Conservation (phyloP, 2,113 vertebrate species). For the Cyprinodon tularosa region DNA sequence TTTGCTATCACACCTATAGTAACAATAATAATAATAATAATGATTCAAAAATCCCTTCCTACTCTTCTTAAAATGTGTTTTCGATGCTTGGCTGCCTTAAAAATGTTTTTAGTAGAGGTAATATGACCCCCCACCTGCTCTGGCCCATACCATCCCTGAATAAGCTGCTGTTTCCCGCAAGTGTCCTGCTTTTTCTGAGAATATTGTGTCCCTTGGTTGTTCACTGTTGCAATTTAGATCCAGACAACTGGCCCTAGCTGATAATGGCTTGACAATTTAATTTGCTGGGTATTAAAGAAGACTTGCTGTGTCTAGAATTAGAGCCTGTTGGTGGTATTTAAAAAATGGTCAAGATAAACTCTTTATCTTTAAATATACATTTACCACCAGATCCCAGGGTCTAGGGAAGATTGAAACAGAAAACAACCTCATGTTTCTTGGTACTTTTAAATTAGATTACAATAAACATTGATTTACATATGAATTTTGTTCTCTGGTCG, state of each 20-base stretch:
- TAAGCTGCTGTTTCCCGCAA: constrained; percentile 64
- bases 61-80: constrained; percentile 68
- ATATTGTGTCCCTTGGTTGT: constrained; percentile 64
- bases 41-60: constrained; percentile 45
- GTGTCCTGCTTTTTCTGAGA: constrained; percentile 46
- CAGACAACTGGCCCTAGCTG: constrained; percentile 72
- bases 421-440: constrained; percentile 7
- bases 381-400: constrained; percentile 32
- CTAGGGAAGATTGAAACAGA: constrained; percentile 26
- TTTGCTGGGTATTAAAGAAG: constrained; percentile 75
- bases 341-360: constrained; percentile 14
- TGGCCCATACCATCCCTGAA: constrained; percentile 11
- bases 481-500: too few relatives aligned
- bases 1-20: constrained; percentile 56
- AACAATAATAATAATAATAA: neutral
- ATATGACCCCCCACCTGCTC: constrained; percentile 21
- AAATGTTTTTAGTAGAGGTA: constrained; percentile 73
- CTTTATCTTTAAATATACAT: constrained; percentile 26
- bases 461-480: too few relatives aligned
- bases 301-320: constrained; percentile 78
- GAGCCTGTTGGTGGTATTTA: constrained; percentile 66
- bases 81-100: constrained; percentile 72
- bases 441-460: too few relatives aligned
- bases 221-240: constrained; percentile 68
- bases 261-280: constrained; percentile 77